phyloP scores from a whole-genome alignment of 2,797 vertebrate species.

The Cirrhinus mrigala region DNA sequence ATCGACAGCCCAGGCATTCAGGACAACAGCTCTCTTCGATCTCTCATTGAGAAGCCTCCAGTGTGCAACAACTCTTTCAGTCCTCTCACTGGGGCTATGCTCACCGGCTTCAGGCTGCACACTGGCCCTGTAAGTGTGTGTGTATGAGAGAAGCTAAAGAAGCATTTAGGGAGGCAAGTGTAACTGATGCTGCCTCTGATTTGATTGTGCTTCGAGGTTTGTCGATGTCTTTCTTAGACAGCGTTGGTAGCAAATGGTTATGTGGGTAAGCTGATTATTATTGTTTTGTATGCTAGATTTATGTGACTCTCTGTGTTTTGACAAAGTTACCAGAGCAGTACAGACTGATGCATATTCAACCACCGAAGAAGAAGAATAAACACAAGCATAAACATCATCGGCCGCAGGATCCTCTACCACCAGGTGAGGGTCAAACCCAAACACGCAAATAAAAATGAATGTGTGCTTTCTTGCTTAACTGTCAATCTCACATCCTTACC shows the following conservation, averaged over 20 bases:
- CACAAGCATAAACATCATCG: slow-evolving; percentile 97
- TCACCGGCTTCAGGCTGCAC: slow-evolving; percentile 95
- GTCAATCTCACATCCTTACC: background rate
- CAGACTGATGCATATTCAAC: slow-evolving; percentile 98
- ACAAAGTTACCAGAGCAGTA: slow-evolving; percentile 94
- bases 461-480: background rate
- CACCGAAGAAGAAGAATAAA: slow-evolving; percentile 97
- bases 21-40: slow-evolving; percentile 94
- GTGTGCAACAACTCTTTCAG: slow-evolving; percentile 95
- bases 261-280: background rate
- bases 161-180: background rate
- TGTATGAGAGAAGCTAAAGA: background rate
- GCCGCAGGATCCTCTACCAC: slow-evolving; percentile 93
- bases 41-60: slow-evolving; percentile 95
- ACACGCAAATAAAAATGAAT: background rate
- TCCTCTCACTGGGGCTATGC: slow-evolving; percentile 91
- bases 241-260: background rate
- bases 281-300: background rate
- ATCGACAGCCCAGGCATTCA: slow-evolving; percentile 94
- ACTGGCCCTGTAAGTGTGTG: slow-evolving; percentile 87
- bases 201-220: background rate
- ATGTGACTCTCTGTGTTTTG: background rate
- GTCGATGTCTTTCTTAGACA: background rate
- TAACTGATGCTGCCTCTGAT: background rate
- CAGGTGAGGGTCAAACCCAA: slow-evolving; percentile 78